Evolutionary conservation across 64 coral and sea anemone genomes (phyloP).

Genomic region (Astreopora myriophthalma): DNA sequence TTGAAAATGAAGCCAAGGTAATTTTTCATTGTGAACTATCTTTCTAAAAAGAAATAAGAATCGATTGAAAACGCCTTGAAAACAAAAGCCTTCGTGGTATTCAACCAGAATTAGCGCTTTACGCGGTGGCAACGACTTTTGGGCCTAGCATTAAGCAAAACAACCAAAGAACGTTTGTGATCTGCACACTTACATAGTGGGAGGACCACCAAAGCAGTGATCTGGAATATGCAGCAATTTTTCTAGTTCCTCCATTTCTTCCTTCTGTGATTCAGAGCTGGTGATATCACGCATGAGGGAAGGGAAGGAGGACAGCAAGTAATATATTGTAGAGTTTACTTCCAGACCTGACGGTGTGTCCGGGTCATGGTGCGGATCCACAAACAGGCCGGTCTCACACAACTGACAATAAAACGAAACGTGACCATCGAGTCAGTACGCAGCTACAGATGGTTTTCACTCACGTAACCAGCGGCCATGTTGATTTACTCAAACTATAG

Average conservation of each 20-base stretch:
- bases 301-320: slow-evolving; percentile 84
- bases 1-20: too few relatives aligned
- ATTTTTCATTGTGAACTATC: neutral
- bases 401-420: slow-evolving; percentile 55
- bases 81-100: too few relatives aligned
- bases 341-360: slow-evolving; percentile 92
- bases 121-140: too few relatives aligned
- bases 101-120: too few relatives aligned
- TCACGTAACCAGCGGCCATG: too few relatives aligned
- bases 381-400: slow-evolving; percentile 89
- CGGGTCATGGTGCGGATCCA: slow-evolving; percentile 80
- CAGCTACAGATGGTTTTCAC: too few relatives aligned
- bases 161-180: too few relatives aligned
- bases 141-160: too few relatives aligned
- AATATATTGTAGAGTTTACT: slow-evolving; percentile 96
- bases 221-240: slow-evolving; percentile 85
- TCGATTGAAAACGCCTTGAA: too few relatives aligned
- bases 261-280: slow-evolving; percentile 11
- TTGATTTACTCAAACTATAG: too few relatives aligned
- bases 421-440: too few relatives aligned
- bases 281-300: slow-evolving; percentile 18
- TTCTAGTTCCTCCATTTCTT: slow-evolving; percentile 70
- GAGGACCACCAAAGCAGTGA: slow-evolving; percentile 94
- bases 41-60: too few relatives aligned
- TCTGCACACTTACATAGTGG: slow-evolving; percentile 78